Percentiles rank a stretch among this genome's conserved stretches.
Conservation (phyloP, 2,113 vertebrate genomes). For the Clarias gariepinus region DNA sequence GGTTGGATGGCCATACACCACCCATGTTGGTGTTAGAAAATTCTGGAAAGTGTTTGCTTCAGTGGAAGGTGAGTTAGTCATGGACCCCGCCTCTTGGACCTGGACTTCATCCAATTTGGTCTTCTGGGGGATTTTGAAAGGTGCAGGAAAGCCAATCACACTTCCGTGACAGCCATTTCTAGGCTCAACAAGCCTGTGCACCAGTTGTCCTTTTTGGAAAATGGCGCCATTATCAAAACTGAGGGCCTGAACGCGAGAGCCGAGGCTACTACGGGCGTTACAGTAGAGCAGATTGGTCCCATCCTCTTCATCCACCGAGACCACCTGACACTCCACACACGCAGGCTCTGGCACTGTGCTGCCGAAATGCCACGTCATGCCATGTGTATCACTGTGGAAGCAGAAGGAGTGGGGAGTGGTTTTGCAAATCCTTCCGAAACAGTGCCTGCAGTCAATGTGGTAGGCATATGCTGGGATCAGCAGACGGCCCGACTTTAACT, state of each 20-base stretch:
- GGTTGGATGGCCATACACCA: conserved; percentile 88
- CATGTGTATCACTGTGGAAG: conserved; percentile 91
- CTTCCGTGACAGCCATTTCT: conserved; percentile 90
- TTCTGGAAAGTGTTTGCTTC: not conserved
- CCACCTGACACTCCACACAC: conserved; percentile 91
- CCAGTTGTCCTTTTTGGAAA: conserved; percentile 84
- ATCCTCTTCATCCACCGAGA: conserved; percentile 80
- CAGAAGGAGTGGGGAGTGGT: conserved; percentile 85
- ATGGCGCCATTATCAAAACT: conserved; percentile 79
- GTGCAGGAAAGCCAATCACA: conserved; percentile 85
- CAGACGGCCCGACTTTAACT: conserved; percentile 86
- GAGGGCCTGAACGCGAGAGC: conserved; percentile 87
- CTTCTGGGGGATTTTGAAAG: conserved; percentile 47
- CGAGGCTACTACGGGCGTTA: conserved; percentile 86
- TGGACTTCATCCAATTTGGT: not conserved
- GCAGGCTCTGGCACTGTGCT: conserved; percentile 81
- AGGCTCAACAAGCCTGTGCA: conserved; percentile 81
- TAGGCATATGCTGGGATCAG: conserved; percentile 91
- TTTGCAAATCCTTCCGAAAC: conserved; percentile 85
- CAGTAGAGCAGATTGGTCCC: conserved; percentile 84
- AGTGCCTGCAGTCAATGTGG: conserved; percentile 84
- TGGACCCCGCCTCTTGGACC: conserved; percentile 52
- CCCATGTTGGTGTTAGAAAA: conserved; percentile 82
- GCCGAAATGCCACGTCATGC: conserved; percentile 81
- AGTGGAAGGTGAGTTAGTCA: not conserved